Evolutionary conservation across 2,888 invertebrate species (phyloP).

Genomic region (Drosophila rellima): DNA sequence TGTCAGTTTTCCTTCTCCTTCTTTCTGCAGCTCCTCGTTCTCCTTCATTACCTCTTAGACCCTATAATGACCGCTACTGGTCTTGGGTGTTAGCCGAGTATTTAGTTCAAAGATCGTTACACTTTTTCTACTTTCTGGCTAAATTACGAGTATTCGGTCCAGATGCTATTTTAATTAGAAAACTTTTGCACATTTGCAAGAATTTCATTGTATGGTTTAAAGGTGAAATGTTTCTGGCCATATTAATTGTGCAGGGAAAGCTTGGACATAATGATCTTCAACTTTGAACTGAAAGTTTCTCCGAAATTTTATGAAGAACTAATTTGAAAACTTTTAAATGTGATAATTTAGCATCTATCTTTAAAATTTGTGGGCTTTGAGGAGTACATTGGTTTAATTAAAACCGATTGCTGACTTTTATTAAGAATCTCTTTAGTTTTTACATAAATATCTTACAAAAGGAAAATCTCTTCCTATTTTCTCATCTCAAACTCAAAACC

Average conservation of each 20-base stretch:
- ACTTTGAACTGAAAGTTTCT: slow-evolving; percentile 39
- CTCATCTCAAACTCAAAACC: no score
- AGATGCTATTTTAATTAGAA: slow-evolving; percentile 41
- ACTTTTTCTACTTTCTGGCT: slow-evolving; percentile 41
- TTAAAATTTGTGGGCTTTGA: no score
- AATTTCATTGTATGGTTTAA: slow-evolving; percentile 25
- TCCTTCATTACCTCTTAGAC: background rate
- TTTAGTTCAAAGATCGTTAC: slow-evolving; percentile 66
- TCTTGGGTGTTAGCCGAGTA: slow-evolving; percentile 37
- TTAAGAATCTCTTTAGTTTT: no score
- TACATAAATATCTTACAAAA: no score
- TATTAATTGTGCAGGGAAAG: slow-evolving; percentile 52
- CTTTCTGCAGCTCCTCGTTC: background rate
- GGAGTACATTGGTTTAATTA: no score
- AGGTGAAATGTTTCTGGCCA: slow-evolving; percentile 54
- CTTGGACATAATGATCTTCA: slow-evolving; percentile 30
- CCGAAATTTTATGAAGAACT: background rate
- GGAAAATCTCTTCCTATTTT: no score
- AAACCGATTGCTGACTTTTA: no score
- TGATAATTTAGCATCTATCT: no score
- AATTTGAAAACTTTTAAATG: background rate
- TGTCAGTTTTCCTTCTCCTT: background rate
- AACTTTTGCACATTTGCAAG: slow-evolving; percentile 29
- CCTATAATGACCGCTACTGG: slow-evolving; percentile 68
- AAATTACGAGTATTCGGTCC: slow-evolving; percentile 33